Evolutionary conservation across 2,797 vertebrate genomes (phyloP), one percentile per base, ranked within the genome.

Genomic region (Acipenser oxyrinchus): DNA sequence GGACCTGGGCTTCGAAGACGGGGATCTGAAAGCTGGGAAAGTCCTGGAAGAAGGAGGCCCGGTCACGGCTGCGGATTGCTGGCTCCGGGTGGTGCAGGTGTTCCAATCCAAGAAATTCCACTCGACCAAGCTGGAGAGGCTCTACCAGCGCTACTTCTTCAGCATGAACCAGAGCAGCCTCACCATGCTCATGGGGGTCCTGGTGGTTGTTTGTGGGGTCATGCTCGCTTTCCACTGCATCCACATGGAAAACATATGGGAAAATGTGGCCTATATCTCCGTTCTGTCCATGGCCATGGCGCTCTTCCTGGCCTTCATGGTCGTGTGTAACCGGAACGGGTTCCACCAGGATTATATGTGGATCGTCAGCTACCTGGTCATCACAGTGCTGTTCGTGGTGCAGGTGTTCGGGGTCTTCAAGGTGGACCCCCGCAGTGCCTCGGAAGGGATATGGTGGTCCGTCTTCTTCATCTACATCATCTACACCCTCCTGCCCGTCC

Each of bases 271-370:
- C 66, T 95, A 92, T 0, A 81, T 87, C 1, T 86, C 89, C 0
- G 86, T 89, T 13, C 83, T 95, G 73, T 92, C 90, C 0, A 83
- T 92, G 2, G 93, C 95, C 0, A 95, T 93, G 71, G 76, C 83
- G 0, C 88, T 97, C 7, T 98, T 98, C 75, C 79, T 97, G 84
- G 90, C 89, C 0, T 87, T 98, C 23, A 95, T 96, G 94, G 90
- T 95, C 68, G 90, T 97, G 74, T 98, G 95, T 82, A 97, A 95
- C 71, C 90, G 94, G 63, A 94, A 94, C 18, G 92, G 94, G 75
- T 97, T 98, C 82, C 95, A 93, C 83, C 95, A 97, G 89, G 95
- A 97, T 88, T 96, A 93, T 78, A 96, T 98, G 95, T 95, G 95
- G 94, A 93, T 93, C 79, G 93, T 97, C 82, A 97, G 93, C 80